A percentile compares a stretch with the other conserved stretches of the same genome.
Evolutionary conservation across 2,888 invertebrate genomes (phyloP).

Genomic region (Pristionchus entomophagus): DNA sequence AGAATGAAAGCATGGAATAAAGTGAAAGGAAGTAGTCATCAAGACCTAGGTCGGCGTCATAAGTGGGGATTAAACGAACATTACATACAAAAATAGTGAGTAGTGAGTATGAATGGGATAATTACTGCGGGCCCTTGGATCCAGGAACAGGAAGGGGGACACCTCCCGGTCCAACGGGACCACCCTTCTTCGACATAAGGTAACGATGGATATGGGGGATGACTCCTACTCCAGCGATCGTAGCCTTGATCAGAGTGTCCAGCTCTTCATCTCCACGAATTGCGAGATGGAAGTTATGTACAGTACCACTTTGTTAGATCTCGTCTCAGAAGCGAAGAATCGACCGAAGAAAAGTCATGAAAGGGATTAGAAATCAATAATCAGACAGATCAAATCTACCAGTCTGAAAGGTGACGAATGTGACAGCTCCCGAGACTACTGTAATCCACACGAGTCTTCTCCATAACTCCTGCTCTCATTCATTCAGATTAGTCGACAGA

Average conservation of each 20-base stretch:
- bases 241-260: conserved; percentile 99
- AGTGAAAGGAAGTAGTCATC: conserved; percentile 39
- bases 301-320: conserved; percentile 10
- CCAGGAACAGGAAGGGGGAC: conserved; percentile 38
- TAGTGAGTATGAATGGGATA: background rate
- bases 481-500: too few species aligned
- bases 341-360: background rate
- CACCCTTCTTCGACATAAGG: conserved; percentile 94
- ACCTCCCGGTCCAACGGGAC: conserved; percentile 23
- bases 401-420: conserved; percentile 6
- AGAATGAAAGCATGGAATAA: conserved; percentile 17
- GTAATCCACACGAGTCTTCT: background rate
- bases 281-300: conserved; percentile 89
- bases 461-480: background rate
- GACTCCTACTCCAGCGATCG: conserved; percentile 99
- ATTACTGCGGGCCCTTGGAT: conserved; percentile 35
- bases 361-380: background rate
- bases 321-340: conserved; percentile 15
- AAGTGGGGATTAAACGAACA: conserved; percentile 38
- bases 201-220: conserved; percentile 99
- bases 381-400: background rate
- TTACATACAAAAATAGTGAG: conserved; percentile 38
- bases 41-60: conserved; percentile 6
- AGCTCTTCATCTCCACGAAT: conserved; percentile 99
- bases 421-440: background rate